Evolutionary conservation across 2,797 vertebrate genomes (phyloP), one percentile per base, ranked within the genome.

Genomic region (Rhinatrema bivittatum): DNA sequence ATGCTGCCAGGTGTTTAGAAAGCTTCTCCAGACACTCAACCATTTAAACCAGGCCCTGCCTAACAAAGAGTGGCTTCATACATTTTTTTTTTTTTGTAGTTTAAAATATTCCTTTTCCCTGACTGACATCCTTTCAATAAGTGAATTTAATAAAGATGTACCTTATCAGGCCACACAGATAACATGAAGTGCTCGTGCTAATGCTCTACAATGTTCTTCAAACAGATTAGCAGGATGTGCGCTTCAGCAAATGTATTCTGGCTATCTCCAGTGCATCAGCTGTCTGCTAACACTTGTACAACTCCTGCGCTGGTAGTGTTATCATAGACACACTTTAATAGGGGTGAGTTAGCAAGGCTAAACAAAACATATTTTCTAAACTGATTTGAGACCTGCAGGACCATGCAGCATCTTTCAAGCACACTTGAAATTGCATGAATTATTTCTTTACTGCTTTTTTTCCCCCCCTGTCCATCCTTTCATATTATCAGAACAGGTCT

Each of bases 81-180:
- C n/a, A 86, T 89, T 82, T 85, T 80, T 76, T 50, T 53, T 64
- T 78, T 69, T 67, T 59, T 24, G 60, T 58, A 67, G 82, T 89
- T 91, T 91, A 88, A 86, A 89, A 89, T 91, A 90, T 91, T 91
- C 74, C 81, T 78, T 75, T 87, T 85, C 76, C 68, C 56, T 79
- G 81, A 84, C 74, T 76, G 86, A 82, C 86, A 82, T 79, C 78
- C 82, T 86, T 87, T 90, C 84, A 87, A 79, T 86, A 82, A 79
- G 79, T 73, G 84, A 89, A 91, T 94, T 93, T 93, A 93, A 91
- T 93, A 92, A 92, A 94, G 90, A 91, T 89, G 87, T 90, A 87
- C 84, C 86, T 94, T 93, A 94, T 96, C 88, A 87, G 87, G 74
- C 82, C 75, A 61, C 70, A 62, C 86, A 84, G 87, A 91, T 93